Evolutionary conservation across 2,888 invertebrate species (phyloP).

Genomic region (Chymomyza fuscimana): DNA sequence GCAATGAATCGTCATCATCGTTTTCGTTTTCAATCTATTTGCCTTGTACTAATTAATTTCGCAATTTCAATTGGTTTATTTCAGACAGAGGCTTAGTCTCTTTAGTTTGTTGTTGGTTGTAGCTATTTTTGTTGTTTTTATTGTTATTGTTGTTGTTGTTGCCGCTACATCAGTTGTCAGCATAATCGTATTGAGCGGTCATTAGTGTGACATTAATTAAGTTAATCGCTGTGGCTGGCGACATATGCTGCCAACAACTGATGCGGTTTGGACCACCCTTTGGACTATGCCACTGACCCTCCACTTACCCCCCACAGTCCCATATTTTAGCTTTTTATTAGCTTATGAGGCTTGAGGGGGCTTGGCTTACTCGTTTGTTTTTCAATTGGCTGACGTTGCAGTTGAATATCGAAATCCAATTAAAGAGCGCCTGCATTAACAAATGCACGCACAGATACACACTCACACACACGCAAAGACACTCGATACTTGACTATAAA

Average conservation of each 20-base stretch:
- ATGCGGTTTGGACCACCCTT: background rate
- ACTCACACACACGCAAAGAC: background rate
- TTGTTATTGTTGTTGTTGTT: background rate
- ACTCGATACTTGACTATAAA: background rate
- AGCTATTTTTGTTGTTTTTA: slow-evolving; percentile 27
- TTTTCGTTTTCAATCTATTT: slow-evolving; percentile 2
- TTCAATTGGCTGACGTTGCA: slow-evolving; percentile 1
- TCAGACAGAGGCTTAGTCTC: background rate
- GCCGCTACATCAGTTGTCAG: slow-evolving; percentile 43
- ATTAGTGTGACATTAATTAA: slow-evolving; percentile 76
- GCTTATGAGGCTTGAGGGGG: background rate
- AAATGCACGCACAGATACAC: background rate
- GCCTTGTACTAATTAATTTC: slow-evolving; percentile 47
- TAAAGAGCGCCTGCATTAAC: slow-evolving; percentile 41
- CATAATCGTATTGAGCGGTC: slow-evolving; percentile 73
- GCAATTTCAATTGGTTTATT: slow-evolving; percentile 48
- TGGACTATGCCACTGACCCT: background rate
- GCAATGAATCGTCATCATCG: background rate
- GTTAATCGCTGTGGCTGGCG: slow-evolving; percentile 59
- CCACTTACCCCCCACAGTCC: background rate
- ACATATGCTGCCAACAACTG: slow-evolving; percentile 11
- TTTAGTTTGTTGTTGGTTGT: slow-evolving; percentile 1
- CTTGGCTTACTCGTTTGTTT: background rate
- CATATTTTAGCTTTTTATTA: background rate
- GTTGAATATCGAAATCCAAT: slow-evolving; percentile 71